Conservation (phyloP, 2,888 invertebrate genomes). For the Philereme vetulata region DNA sequence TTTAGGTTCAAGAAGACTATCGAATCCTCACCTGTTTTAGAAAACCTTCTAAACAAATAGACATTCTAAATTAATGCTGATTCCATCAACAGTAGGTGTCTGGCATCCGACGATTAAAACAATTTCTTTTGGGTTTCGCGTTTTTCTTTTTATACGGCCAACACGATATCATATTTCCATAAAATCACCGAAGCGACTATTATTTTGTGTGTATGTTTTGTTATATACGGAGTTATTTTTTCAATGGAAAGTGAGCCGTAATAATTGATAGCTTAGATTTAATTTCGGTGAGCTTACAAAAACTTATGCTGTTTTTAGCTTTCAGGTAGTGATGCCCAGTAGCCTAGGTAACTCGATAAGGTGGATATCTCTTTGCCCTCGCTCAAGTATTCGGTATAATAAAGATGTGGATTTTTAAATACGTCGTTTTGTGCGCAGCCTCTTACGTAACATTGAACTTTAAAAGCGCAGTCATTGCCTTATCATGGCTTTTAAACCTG, state of each 20-base stretch:
- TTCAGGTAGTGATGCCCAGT: conserved; percentile 69
- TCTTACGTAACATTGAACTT: conserved; percentile 38
- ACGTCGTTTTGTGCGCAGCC: conserved; percentile 54
- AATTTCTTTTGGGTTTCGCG: conserved; percentile 77
- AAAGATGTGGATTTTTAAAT: conserved; percentile 76
- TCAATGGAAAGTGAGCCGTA: conserved; percentile 43
- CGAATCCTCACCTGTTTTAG: not conserved
- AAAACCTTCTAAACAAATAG: not conserved
- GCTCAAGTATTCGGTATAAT: conserved; percentile 79
- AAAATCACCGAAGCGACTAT: conserved; percentile 83
- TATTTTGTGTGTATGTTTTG: conserved; percentile 63
- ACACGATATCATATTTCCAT: conserved; percentile 82
- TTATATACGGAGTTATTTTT: conserved; percentile 49
- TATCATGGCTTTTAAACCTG: conserved; percentile 6
- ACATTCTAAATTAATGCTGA: conserved; percentile 11
- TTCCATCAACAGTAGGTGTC: conserved; percentile 44
- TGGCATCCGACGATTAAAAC: conserved; percentile 81
- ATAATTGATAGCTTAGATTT: conserved; percentile 31
- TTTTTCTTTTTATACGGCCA: conserved; percentile 79
- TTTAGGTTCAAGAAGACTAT: not conserved
- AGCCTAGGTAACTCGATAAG: conserved; percentile 83
- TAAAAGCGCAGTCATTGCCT: conserved; percentile 6
- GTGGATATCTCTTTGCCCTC: conserved; percentile 79
- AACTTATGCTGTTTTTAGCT: conserved; percentile 49
- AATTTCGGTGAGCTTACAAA: conserved; percentile 29